These are phyloP conservation scores for Paraplagusia blochii DNA, from an alignment of 2,113 vertebrate genomes.

Conservation along the genomic window DNA sequence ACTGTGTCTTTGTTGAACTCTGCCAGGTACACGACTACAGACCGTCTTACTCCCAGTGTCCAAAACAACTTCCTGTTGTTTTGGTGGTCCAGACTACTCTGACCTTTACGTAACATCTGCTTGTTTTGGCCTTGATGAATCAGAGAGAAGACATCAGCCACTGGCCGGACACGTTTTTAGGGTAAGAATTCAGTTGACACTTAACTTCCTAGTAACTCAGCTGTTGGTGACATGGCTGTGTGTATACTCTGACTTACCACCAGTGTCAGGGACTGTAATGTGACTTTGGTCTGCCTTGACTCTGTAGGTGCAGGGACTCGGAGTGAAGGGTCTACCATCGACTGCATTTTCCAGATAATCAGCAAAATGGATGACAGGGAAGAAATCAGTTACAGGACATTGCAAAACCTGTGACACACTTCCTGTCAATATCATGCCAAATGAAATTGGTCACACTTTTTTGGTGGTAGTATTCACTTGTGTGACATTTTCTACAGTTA, in stretches of 20 bases:
- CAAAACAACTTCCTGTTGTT: conserved; percentile 91
- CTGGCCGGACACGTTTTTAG: conserved; percentile 85
- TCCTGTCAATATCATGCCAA: too few relatives aligned
- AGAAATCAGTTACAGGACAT: background rate
- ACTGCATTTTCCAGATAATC: conserved; percentile 39
- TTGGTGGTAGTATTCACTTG: too few relatives aligned
- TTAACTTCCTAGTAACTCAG: background rate
- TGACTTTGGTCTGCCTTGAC: too few relatives aligned
- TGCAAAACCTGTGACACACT: too few relatives aligned
- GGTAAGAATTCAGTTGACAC: conserved; percentile 53
- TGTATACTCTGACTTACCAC: too few relatives aligned
- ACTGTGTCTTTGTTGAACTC: too few relatives aligned
- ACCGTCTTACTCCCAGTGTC: conserved; percentile 83
- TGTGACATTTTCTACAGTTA: too few relatives aligned
- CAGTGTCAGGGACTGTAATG: too few relatives aligned
- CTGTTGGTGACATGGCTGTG: background rate
- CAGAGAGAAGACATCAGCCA: conserved; percentile 71
- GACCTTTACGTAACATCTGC: conserved; percentile 92
- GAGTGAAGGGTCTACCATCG: conserved; percentile 56
- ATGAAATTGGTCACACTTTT: too few relatives aligned
- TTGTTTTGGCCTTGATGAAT: conserved; percentile 74
- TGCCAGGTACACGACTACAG: conserved; percentile 83
- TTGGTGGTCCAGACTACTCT: conserved; percentile 88
- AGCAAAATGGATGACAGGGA: background rate
- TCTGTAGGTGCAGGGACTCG: conserved; percentile 48